Conservation (phyloP, 1,140 invertebrate genomes). For the Hylaeus anthracinus region DNA sequence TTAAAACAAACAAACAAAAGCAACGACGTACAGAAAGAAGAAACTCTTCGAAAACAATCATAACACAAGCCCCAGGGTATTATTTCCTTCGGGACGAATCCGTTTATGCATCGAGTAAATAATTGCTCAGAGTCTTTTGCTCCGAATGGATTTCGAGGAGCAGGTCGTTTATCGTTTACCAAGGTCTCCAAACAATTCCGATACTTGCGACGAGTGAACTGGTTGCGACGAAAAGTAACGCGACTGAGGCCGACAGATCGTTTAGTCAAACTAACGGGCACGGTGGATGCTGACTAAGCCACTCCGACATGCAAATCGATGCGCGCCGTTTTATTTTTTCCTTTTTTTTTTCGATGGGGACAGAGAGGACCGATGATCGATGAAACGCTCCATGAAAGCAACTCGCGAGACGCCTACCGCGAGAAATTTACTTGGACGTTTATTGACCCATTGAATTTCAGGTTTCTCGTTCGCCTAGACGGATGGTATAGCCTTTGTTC, state of each 20-base stretch:
- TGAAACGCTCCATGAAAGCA: conserved; percentile 10
- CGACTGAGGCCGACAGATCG: conserved; percentile 54
- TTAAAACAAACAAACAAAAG: too few species aligned
- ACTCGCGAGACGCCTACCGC: conserved; percentile 23
- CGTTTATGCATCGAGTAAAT: too few species aligned
- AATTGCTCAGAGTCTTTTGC: background rate
- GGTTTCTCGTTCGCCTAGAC: background rate
- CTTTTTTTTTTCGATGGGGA: conserved; percentile 24
- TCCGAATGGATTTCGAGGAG: background rate
- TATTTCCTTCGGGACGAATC: too few species aligned
- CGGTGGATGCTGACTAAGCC: conserved; percentile 68
- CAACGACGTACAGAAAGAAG: too few species aligned
- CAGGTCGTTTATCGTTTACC: conserved; percentile 11
- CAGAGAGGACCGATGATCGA: conserved; percentile 27
- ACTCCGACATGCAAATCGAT: conserved; percentile 74
- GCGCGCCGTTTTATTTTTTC: background rate
- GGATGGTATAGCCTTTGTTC: background rate
- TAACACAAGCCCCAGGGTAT: too few species aligned
- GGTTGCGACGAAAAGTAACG: conserved; percentile 61
- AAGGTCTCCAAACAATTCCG: conserved; percentile 15
- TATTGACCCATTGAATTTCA: conserved; percentile 36
- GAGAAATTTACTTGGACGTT: conserved; percentile 38
- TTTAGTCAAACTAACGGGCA: conserved; percentile 57
- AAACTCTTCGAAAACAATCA: too few species aligned
- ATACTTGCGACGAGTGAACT: conserved; percentile 47